These are phyloP conservation scores for Pseudorasbora parva DNA, from an alignment of 2,113 vertebrate genomes.

Conservation along the genomic window DNA sequence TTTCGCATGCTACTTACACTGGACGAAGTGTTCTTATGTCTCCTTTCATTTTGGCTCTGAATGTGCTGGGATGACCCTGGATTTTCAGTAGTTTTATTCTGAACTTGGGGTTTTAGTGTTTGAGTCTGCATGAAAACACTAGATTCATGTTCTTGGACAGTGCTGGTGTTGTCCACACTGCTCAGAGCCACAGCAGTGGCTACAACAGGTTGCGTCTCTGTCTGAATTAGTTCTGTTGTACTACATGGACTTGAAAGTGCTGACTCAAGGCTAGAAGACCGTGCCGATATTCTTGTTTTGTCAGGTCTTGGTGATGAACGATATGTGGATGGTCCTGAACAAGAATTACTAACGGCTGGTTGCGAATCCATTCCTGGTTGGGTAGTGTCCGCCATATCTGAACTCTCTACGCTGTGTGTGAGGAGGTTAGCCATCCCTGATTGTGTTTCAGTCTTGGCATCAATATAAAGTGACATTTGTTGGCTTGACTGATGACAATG, in stretches of 20 bases:
- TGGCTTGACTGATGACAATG: constrained; percentile 53
- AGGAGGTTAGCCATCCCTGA: not conserved
- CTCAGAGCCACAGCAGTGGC: constrained; percentile 52
- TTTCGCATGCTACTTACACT: not conserved
- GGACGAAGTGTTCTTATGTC: not conserved
- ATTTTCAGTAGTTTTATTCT: constrained; percentile 35
- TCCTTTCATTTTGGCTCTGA: constrained; percentile 1
- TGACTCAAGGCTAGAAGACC: constrained; percentile 59
- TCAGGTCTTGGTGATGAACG: constrained; percentile 53
- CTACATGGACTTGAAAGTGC: constrained; percentile 87
- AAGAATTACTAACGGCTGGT: constrained; percentile 56
- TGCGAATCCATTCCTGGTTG: constrained; percentile 86
- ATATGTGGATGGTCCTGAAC: constrained; percentile 41
- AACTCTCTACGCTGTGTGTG: constrained; percentile 58
- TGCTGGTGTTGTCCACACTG: constrained; percentile 57
- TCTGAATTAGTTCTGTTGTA: constrained; percentile 77
- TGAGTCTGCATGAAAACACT: constrained; percentile 34
- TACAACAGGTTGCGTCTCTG: constrained; percentile 61
- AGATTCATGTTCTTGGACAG: constrained; percentile 31
- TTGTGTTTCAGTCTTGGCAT: constrained; percentile 40
- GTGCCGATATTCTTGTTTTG: constrained; percentile 44
- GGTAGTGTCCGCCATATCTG: constrained; percentile 85
- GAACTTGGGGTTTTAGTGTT: constrained; percentile 33
- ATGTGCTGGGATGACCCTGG: not conserved
- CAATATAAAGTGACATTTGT: constrained; percentile 33